phyloP scores from a whole-genome alignment of 2,888 invertebrate species.

The Acleris cristana region DNA sequence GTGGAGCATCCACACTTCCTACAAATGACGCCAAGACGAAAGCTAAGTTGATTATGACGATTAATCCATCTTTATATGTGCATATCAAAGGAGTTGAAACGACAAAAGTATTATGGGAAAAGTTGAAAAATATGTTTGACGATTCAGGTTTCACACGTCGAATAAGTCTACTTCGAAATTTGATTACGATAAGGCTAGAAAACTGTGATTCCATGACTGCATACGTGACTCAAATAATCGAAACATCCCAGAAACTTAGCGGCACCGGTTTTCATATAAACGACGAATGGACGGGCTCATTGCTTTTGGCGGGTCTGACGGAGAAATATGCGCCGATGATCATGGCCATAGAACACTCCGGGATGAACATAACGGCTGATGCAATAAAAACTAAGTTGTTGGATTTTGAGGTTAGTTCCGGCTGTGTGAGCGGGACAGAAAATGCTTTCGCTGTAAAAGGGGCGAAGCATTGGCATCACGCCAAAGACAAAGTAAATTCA shows the following conservation, averaged over 20 bases:
- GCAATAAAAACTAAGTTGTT: not conserved
- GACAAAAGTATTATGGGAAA: not conserved
- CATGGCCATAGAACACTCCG: slow-evolving; percentile 41
- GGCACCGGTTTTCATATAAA: not conserved
- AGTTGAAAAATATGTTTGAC: not conserved
- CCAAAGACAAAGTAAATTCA: slow-evolving; percentile 6
- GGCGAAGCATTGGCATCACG: slow-evolving; percentile 1
- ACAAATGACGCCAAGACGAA: too few relatives aligned
- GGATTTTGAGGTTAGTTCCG: not conserved
- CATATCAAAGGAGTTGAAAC: not conserved
- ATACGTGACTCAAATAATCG: not conserved
- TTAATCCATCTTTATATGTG: slow-evolving; percentile 1
- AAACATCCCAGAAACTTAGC: not conserved
- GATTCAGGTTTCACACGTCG: slow-evolving; percentile 1
- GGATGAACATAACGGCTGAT: not conserved
- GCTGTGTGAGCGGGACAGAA: slow-evolving; percentile 7
- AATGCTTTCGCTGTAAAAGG: not conserved
- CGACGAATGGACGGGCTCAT: slow-evolving; percentile 15
- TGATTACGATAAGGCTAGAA: not conserved
- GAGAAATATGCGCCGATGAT: slow-evolving; percentile 39
- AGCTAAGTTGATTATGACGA: not conserved
- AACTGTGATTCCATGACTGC: not conserved
- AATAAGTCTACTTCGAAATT: not conserved
- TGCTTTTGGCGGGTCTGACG: slow-evolving; percentile 39
- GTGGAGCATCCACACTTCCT: not conserved